Evolutionary conservation across 2,888 invertebrate species (phyloP).

Genomic region (Acleris emargana): DNA sequence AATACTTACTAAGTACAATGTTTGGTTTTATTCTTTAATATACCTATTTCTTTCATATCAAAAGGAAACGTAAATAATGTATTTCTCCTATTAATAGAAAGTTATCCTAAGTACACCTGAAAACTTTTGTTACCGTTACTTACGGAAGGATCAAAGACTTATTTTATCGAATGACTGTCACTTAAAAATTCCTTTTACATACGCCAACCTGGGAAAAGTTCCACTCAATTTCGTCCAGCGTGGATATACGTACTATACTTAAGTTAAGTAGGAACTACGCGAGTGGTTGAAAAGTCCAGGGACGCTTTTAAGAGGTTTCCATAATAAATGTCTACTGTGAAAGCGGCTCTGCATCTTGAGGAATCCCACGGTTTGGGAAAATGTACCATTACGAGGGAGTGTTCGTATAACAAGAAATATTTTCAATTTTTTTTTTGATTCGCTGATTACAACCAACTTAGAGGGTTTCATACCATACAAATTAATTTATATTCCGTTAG

Average conservation of each 20-base stretch:
- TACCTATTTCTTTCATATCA: not conserved
- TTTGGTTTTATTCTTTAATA: not conserved
- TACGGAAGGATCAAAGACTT: slow-evolving; percentile 55
- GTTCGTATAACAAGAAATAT: no score
- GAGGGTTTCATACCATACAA: no score
- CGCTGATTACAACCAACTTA: no score
- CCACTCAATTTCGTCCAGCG: slow-evolving; percentile 73
- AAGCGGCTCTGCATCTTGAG: slow-evolving; percentile 43
- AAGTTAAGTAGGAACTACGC: slow-evolving; percentile 68
- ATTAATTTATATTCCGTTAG: no score
- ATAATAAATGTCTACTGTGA: slow-evolving; percentile 62
- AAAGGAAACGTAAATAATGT: no score
- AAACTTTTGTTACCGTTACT: slow-evolving; percentile 29
- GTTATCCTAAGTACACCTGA: not conserved
- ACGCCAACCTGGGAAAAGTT: slow-evolving; percentile 74
- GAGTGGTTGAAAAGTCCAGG: slow-evolving; percentile 69
- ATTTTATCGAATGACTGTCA: slow-evolving; percentile 62
- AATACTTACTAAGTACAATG: no score
- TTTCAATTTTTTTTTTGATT: no score
- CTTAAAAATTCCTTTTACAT: slow-evolving; percentile 77
- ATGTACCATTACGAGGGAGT: not conserved
- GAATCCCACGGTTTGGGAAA: slow-evolving; percentile 34
- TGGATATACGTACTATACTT: slow-evolving; percentile 12
- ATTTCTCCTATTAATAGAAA: not conserved
- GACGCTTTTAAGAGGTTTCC: slow-evolving; percentile 71